Evolutionary conservation across 2,888 invertebrate species (phyloP).

Genomic region (Leptodirus hochenwartii): DNA sequence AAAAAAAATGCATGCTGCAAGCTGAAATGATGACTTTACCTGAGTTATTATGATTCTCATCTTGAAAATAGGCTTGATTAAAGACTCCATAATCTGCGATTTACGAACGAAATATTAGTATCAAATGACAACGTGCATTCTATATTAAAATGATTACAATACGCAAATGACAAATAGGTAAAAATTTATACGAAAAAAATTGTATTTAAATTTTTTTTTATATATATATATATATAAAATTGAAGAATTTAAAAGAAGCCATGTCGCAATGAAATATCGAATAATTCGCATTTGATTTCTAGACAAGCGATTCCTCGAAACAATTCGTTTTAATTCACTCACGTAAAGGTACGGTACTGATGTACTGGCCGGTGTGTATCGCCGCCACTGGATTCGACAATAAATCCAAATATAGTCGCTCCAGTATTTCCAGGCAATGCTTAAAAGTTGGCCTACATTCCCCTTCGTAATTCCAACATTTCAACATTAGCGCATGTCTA

Average conservation of each 20-base stretch:
- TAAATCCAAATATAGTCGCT: constrained; percentile 22
- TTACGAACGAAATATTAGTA: too few species aligned
- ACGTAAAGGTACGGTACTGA: constrained; percentile 28
- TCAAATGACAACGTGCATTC: too few species aligned
- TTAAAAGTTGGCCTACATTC: constrained; percentile 78
- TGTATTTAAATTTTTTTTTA: too few species aligned
- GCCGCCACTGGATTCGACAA: constrained; percentile 23
- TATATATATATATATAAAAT: too few species aligned
- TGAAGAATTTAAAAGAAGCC: too few species aligned
- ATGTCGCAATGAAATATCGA: too few species aligned
- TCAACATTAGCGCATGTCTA: constrained; percentile 69
- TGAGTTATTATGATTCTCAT: constrained; percentile 54
- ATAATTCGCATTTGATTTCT: too few species aligned
- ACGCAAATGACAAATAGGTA: too few species aligned
- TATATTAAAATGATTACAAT: too few species aligned
- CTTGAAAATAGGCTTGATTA: constrained; percentile 62
- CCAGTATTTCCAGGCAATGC: constrained; percentile 50
- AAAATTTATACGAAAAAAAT: too few species aligned
- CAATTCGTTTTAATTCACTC: too few species aligned
- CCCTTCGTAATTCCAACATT: constrained; percentile 74
- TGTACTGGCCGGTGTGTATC: constrained; percentile 30
- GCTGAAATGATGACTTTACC: constrained; percentile 18
- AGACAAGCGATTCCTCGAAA: too few species aligned
- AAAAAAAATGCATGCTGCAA: constrained; percentile 1
- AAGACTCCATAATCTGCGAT: constrained; percentile 45